Evolutionary conservation across 2,888 invertebrate genomes (phyloP), one percentile per base, ranked within the genome.

Genomic region (Eilema caniola): DNA sequence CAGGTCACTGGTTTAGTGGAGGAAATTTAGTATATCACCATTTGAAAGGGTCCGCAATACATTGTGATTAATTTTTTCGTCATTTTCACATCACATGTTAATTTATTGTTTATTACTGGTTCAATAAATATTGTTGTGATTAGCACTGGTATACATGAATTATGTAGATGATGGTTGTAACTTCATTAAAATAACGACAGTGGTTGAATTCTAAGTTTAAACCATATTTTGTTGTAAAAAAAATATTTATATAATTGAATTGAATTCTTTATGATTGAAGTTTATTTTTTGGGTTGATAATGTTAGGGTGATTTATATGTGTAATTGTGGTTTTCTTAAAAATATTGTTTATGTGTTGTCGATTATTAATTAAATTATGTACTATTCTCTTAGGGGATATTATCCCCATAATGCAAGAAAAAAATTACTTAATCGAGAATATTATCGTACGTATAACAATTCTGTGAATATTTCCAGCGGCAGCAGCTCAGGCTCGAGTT

Each of bases 401-500:
- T n/a, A n/a, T n/a, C n/a, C n/a, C n/a, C n/a, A n/a, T n/a, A n/a
- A 5, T 28, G 28, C 28, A 28, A 28, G 28, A 5, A 28, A 28
- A 28, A 5, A 3, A 4, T 5, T 4, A 28, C 28, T 3, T 3
- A 3, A 5, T 28, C 28, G 28, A 28, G 28, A 4, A 28, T 28
- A 28, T 3, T 33, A 3, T 1, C 14, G 4, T 4, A 25, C 1
- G 5, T 14, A 0, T 59, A 56, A 24, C 24, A 3, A 23, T 14
- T 11, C 25, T 7, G 10, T 8, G 31, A n/a, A n/a, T 2, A 28
- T 23, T 64, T 92, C n/a, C 91, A 97, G 97, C 87, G 97, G 97
- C 71, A 97, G 97, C 90, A 97, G 97, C 84, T 96, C 97, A 31
- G 97, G 97, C 1, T 97, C 97, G 28, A 96, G 97, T 72, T 97